Base-by-base conservation (phyloP, 2,797 vertebrate genomes). In the Thalassophryne amazonica region DNA sequence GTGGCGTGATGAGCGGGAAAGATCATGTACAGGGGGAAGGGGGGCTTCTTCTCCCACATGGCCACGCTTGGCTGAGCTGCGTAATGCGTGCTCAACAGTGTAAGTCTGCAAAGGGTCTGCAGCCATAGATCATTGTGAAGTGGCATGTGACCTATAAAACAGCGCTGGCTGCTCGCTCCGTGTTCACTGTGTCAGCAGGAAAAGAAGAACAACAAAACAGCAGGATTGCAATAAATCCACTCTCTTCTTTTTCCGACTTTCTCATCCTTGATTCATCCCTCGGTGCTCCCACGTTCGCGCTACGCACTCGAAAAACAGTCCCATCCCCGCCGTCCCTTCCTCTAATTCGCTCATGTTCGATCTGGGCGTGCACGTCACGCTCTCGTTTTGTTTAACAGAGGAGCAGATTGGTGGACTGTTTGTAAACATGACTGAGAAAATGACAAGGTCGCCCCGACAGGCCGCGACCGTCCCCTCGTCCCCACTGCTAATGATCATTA, bases 131-230 rank as follows among this genome's bases (percentile, higher is more conserved):
- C 87, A 89, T 80, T 77, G 77, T 78, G 80, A 84, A 86, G 72
- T 83, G 90, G 84, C 88, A 79, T 89, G 78, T 84, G 89, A 91
- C 90, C 88, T 88, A 86, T 87, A 78, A 83, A 87, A 76, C 79
- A 50, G 40, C 61, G 16, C 49, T 50, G 68, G 66, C 73, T 68
- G 63, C 69, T 69, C 63, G 63, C 67, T 60, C 49, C 71, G 61
- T 73, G 76, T 86, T 86, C 64, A 65, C 71, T 60, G 74, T 78
- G 86, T 90, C 86, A 88, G 85, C 88, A 90, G 72, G 82, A 90
- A 76, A 79, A 81, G 79, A 75, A 77, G 53, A 76, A 70, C 75
- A 80, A 83, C 75, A 80, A 78, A 78, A 80, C 47, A 39, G 57
- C 32, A 18, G 68, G 65, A 74, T 61, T 45, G 73, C 81, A 64